These are phyloP conservation scores for Phoenicopterus ruber DNA, from an alignment of 2,113 vertebrate species.

Conservation along the genomic window DNA sequence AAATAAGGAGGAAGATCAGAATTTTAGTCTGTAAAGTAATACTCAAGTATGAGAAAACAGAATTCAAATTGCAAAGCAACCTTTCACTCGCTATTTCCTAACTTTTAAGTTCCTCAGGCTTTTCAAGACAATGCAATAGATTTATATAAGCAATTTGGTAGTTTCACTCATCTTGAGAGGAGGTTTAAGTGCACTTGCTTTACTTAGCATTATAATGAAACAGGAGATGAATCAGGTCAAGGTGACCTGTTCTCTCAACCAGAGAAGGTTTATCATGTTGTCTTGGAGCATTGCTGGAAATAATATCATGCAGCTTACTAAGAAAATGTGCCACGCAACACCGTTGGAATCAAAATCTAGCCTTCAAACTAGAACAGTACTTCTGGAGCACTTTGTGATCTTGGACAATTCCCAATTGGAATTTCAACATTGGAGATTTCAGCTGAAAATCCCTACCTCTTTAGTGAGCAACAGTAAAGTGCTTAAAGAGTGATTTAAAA, in stretches of 20 bases:
- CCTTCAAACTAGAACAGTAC: neutral
- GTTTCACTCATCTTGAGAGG: neutral
- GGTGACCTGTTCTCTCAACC: neutral
- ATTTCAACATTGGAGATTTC: neutral
- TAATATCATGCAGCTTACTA: neutral
- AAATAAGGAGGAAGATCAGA: neutral
- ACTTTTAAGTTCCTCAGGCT: neutral
- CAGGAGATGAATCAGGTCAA: neutral
- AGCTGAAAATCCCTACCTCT: neutral
- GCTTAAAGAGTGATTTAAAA: neutral
- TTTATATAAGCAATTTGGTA: neutral
- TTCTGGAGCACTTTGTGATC: neutral
- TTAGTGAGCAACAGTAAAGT: too few relatives aligned
- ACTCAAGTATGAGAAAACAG: neutral
- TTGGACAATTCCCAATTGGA: neutral
- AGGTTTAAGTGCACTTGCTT: neutral
- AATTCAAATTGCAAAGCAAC: neutral
- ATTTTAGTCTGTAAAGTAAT: neutral
- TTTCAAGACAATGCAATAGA: neutral
- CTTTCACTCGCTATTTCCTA: neutral
- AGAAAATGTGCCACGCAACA: neutral
- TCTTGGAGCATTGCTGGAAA: neutral
- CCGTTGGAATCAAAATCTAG: neutral
- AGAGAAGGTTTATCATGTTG: neutral
- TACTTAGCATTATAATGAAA: neutral